Evolutionary conservation across 2,797 vertebrate genomes (phyloP).

Genomic region (Amblyopsis hoosieri): DNA sequence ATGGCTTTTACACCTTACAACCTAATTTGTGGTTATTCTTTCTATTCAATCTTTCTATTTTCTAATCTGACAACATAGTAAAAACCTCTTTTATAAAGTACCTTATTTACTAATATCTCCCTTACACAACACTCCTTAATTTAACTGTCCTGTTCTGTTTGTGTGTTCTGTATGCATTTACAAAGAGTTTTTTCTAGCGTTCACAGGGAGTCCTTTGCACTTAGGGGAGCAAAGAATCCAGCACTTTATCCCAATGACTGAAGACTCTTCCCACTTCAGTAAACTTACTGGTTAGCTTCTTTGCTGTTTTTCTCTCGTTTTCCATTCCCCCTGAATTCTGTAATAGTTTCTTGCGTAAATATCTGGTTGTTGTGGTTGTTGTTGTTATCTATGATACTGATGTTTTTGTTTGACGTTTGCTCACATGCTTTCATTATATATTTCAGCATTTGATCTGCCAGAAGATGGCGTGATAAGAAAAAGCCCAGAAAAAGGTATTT

Average conservation of each 20-base stretch:
- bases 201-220: constrained; percentile 84
- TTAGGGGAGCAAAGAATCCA: constrained; percentile 84
- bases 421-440: constrained; percentile 19
- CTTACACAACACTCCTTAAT: background rate
- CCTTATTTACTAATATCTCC: too few relatives aligned
- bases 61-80: background rate
- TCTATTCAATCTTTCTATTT: background rate
- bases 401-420: background rate
- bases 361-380: too few relatives aligned
- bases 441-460: constrained; percentile 82
- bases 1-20: too few relatives aligned
- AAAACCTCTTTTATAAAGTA: too few relatives aligned
- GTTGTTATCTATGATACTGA: too few relatives aligned
- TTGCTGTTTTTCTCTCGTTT: constrained; percentile 42
- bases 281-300: constrained; percentile 86
- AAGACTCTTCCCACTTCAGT: constrained; percentile 88
- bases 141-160: constrained; percentile 27
- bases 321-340: constrained; percentile 19
- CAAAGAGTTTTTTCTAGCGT: constrained; percentile 82
- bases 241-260: constrained; percentile 74
- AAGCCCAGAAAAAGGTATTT: constrained; percentile 90
- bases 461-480: constrained; percentile 83
- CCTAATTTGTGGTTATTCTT: too few relatives aligned
- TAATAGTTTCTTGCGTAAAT: background rate
- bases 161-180: constrained; percentile 39